Percentiles rank a stretch among this genome's conserved stretches.
phyloP scores from a whole-genome alignment of 2,113 vertebrate genomes.

The Galeopterus variegatus region DNA sequence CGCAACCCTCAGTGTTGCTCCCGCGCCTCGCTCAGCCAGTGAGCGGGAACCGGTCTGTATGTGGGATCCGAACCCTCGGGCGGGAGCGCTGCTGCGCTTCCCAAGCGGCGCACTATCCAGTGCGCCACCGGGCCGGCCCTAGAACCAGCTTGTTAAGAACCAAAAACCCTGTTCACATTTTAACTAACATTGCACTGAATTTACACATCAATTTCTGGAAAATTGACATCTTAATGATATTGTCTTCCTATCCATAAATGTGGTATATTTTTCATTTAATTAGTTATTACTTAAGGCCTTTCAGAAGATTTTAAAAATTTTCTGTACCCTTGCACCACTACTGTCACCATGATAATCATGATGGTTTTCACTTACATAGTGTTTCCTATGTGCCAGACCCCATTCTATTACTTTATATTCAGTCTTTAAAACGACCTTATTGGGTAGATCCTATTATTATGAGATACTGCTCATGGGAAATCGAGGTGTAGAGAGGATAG shows the following conservation, averaged over 20 bases:
- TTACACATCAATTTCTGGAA: neutral
- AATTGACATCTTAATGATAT: neutral
- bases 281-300: neutral
- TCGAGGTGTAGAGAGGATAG: neutral
- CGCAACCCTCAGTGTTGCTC: too few species aligned
- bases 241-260: neutral
- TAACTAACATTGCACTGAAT: neutral
- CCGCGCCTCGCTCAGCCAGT: too few species aligned
- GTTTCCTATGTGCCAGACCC: neutral
- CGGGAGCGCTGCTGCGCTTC: too few species aligned
- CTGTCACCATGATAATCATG: neutral
- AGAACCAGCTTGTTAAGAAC: neutral
- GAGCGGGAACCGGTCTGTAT: too few species aligned
- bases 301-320: neutral
- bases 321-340: neutral
- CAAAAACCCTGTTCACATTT: neutral
- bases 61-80: too few species aligned
- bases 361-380: neutral
- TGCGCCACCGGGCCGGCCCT: too few species aligned
- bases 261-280: neutral
- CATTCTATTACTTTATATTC: neutral
- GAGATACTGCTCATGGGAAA: neutral
- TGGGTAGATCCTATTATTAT: neutral
- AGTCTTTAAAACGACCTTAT: neutral
- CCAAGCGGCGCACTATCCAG: too few species aligned